phyloP scores from a whole-genome alignment of 1,140 invertebrate genomes.

The Drosophila dunni region DNA sequence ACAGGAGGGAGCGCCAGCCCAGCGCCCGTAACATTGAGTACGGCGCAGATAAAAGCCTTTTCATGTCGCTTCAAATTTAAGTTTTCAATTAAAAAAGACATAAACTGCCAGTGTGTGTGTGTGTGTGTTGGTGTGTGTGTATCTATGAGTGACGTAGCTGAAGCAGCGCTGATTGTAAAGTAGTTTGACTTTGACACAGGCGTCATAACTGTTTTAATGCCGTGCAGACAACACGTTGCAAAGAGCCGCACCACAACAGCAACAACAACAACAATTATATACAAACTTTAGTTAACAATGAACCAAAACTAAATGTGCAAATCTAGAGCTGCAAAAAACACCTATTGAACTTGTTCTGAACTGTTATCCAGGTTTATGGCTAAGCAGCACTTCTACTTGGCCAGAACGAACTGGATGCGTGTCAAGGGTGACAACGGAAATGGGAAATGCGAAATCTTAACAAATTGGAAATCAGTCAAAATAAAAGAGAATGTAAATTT shows the following conservation, averaged over 20 bases:
- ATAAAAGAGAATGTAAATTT: neutral
- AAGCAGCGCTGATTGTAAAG: conserved; percentile 62
- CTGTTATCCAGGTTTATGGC: neutral
- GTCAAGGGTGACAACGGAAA: conserved; percentile 10
- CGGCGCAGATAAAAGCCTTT: conserved; percentile 81
- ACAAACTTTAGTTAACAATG: neutral
- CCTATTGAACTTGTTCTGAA: conserved; percentile 13
- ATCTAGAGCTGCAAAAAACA: conserved; percentile 1
- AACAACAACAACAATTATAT: neutral
- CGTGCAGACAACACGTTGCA: conserved; percentile 47
- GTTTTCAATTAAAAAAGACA: conserved; percentile 84
- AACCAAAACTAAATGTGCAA: neutral
- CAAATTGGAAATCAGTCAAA: neutral
- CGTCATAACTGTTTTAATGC: conserved; percentile 75
- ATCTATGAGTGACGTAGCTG: conserved; percentile 61
- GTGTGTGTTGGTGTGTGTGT: conserved; percentile 12
- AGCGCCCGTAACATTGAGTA: conserved; percentile 61
- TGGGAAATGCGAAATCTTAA: neutral
- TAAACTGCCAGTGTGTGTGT: conserved; percentile 49
- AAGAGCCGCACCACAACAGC: neutral
- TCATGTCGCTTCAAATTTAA: conserved; percentile 83
- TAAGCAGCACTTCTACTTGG: conserved; percentile 11
- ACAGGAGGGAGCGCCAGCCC: conserved; percentile 47
- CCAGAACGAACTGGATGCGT: neutral
- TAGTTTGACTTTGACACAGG: conserved; percentile 79